Evolutionary conservation across 2,888 invertebrate species (phyloP).

Genomic region (Spodoptera picta): DNA sequence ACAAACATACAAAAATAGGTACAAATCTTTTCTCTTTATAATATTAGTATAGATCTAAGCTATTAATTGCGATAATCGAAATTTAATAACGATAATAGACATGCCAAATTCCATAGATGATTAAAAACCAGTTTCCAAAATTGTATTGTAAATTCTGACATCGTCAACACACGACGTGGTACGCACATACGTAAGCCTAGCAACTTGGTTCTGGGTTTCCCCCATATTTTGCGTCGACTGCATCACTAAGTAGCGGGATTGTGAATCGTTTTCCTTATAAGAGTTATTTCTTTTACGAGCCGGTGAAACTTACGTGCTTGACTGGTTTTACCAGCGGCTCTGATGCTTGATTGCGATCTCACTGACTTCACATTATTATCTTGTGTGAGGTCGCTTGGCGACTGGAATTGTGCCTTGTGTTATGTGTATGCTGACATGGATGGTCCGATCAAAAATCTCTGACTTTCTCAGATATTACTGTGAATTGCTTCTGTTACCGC

Average conservation of each 20-base stretch:
- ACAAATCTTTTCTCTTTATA: no score
- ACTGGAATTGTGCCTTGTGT: no score
- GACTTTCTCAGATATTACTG: no score
- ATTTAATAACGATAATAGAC: no score
- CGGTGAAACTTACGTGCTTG: constrained; percentile 11
- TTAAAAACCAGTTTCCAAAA: constrained; percentile 3
- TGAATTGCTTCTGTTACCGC: no score
- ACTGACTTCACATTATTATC: constrained; percentile 3
- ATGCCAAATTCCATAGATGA: no score
- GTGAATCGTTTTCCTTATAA: constrained; percentile 36
- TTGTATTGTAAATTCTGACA: constrained; percentile 8
- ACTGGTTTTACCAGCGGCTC: constrained; percentile 2
- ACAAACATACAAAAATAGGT: no score
- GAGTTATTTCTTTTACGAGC: constrained; percentile 5
- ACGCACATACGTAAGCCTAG: neutral
- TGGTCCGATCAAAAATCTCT: no score
- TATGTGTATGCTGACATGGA: no score
- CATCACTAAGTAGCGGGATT: constrained; percentile 6
- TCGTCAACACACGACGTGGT: neutral
- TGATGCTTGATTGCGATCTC: constrained; percentile 5
- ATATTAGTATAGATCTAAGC: no score
- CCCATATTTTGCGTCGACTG: constrained; percentile 11
- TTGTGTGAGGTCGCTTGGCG: no score
- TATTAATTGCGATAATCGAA: no score
- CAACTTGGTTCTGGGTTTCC: constrained; percentile 15